These are phyloP conservation scores for Autographa gamma DNA, from an alignment of 2,888 invertebrate species.

Conservation along the genomic window DNA sequence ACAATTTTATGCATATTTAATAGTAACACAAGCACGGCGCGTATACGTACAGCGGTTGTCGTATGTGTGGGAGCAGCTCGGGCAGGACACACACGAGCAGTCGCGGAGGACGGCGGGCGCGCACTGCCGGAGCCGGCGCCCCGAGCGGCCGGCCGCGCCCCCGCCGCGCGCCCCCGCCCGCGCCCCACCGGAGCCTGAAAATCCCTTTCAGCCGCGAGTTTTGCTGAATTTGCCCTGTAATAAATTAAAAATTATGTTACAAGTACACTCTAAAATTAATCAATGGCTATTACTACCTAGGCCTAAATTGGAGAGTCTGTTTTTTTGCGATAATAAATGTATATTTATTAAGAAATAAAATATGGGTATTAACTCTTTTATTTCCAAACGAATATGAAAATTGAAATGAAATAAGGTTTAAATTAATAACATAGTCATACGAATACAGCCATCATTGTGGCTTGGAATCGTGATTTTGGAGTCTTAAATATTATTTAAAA, in stretches of 20 bases:
- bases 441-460: background rate
- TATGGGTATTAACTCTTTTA: conserved; percentile 18
- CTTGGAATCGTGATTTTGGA: background rate
- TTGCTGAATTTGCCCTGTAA: conserved; percentile 60
- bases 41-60: conserved; percentile 57
- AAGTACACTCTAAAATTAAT: conserved; percentile 62
- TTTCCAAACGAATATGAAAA: background rate
- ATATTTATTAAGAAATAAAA: conserved; percentile 9
- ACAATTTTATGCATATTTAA: conserved; percentile 59
- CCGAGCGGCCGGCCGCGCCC: conserved; percentile 55
- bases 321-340: conserved; percentile 30
- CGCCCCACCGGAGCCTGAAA: conserved; percentile 64
- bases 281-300: conserved; percentile 60
- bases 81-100: conserved; percentile 54
- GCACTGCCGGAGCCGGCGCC: conserved; percentile 80
- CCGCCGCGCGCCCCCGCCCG: conserved; percentile 46
- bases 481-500: background rate
- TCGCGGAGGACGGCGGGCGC: conserved; percentile 63
- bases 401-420: background rate
- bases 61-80: conserved; percentile 40
- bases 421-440: background rate
- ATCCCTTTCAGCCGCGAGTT: conserved; percentile 70
- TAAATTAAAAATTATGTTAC: conserved; percentile 66
- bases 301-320: conserved; percentile 44
- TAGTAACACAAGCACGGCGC: conserved; percentile 64